Conservation (phyloP, 2,888 invertebrate genomes). For the Hypolimnas misippus region DNA sequence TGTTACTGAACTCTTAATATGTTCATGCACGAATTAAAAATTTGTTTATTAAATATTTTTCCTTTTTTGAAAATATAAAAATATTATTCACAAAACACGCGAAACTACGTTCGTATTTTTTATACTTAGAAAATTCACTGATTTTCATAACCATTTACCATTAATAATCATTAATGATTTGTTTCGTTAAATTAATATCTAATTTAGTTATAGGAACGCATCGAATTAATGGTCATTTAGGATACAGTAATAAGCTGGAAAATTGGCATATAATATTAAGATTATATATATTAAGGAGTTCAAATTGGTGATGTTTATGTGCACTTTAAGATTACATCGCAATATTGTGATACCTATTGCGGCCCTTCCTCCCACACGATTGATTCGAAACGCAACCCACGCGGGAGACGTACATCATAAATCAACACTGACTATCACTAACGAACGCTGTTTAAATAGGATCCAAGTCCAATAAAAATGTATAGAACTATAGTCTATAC, state of each 20-base stretch:
- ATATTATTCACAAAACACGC: not conserved
- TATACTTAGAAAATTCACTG: not conserved
- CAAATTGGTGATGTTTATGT: constrained; percentile 28
- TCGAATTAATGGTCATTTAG: constrained; percentile 2
- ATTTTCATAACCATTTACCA: not conserved
- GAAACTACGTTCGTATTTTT: not conserved
- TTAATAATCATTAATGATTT: not conserved
- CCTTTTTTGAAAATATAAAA: not conserved
- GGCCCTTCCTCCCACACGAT: constrained; percentile 54
- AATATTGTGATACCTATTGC: constrained; percentile 48
- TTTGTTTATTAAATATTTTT: not conserved
- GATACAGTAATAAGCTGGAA: constrained; percentile 14
- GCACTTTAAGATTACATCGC: constrained; percentile 46
- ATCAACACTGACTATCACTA: constrained; percentile 75
- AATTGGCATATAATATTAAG: constrained; percentile 27
- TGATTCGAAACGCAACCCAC: constrained; percentile 66
- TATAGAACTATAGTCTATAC: constrained; percentile 49
- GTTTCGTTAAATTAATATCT: not conserved
- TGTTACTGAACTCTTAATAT: constrained; percentile 3
- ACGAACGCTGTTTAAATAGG: constrained; percentile 74
- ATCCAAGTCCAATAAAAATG: constrained; percentile 74
- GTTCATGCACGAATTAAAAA: not conserved
- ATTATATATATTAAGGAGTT: constrained; percentile 33
- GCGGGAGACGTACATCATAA: constrained; percentile 57
- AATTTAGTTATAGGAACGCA: constrained; percentile 5